Evolutionary conservation across 2,888 invertebrate species (phyloP), one percentile per base, ranked within the genome.

Genomic region (Volucella inanis): DNA sequence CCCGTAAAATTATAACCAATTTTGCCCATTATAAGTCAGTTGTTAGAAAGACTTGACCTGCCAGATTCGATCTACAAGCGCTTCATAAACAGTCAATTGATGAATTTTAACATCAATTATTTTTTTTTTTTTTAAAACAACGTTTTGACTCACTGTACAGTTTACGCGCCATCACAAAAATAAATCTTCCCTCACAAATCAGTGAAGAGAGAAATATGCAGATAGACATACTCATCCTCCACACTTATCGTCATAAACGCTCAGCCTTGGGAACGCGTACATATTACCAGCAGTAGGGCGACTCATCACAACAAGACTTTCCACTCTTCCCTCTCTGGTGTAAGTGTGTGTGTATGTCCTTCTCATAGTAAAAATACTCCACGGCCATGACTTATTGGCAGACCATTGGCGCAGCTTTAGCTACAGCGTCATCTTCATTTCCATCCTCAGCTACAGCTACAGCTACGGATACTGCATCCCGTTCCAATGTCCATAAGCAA

Each of bases 221-320:
- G 80, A 74, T 76, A 85, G 67, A 80, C 70, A 55, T 50, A 55
- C 80, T 54, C 65, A 77, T 43, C 57, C 67, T 74, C 15, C 43
- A 47, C 43, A 38, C 52, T 67, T 62, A 64, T 38, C 22, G 65
- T 65, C 75, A 71, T 76, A 80, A 76, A 84, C 49, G 49, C 54
- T 52, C 41, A 79, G 49, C 59, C 80, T 71, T 76, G 80, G 61
- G 80, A 76, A 76, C 76, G 76, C 80, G 80, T 80, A 31, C 31
- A 31, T 31, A 31, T 6, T 31, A 31, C 6, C 31, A 31, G 31
- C 76, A 80, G 80, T 85, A 71, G 76, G 76, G 76, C 75, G 80
- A 85, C 55, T 85, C 84, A 80, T 85, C 84, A 80, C 84, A 85
- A 85, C 79, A 85, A 75, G 59, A 52, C n/a, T 43, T 68, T 61